phyloP scores from a whole-genome alignment of 2,113 vertebrate genomes.

The Anhinga anhinga region DNA sequence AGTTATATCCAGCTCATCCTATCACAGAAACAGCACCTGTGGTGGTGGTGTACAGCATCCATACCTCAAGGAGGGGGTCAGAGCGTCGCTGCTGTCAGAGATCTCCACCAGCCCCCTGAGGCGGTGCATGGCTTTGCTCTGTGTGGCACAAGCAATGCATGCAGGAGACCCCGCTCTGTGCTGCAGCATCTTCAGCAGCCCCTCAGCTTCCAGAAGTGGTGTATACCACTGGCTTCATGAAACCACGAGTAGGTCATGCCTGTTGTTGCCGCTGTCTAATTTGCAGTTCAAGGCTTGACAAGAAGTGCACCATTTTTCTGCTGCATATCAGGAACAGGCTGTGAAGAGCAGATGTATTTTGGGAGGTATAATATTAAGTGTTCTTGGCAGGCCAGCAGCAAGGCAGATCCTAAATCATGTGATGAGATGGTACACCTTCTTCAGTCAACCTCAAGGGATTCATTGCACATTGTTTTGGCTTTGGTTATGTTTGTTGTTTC shows the following conservation, averaged over 20 bases:
- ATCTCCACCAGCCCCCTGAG: neutral
- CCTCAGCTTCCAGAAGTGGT: neutral
- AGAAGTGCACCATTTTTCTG: neutral
- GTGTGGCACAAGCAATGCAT: fast-evolving
- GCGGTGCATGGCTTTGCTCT: neutral
- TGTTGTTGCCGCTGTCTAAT: neutral
- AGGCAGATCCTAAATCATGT: neutral
- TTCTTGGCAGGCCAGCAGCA: neutral
- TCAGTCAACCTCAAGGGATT: neutral
- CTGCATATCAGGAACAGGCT: neutral
- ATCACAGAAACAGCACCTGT: neutral
- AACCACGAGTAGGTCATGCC: neutral
- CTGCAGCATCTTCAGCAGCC: neutral
- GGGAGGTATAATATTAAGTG: neutral
- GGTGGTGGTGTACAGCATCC: neutral
- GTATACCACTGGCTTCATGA: neutral
- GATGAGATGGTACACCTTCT: neutral
- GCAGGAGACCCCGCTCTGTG: fast-evolving
- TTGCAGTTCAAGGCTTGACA: neutral
- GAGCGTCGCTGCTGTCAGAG: neutral
- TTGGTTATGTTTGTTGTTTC: neutral
- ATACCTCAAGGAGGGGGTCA: neutral
- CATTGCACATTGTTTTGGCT: neutral
- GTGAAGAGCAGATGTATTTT: neutral
- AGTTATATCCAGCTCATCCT: neutral